These are phyloP conservation scores for Agapornis roseicollis DNA, from an alignment of 2,113 vertebrate genomes.

Conservation along the genomic window DNA sequence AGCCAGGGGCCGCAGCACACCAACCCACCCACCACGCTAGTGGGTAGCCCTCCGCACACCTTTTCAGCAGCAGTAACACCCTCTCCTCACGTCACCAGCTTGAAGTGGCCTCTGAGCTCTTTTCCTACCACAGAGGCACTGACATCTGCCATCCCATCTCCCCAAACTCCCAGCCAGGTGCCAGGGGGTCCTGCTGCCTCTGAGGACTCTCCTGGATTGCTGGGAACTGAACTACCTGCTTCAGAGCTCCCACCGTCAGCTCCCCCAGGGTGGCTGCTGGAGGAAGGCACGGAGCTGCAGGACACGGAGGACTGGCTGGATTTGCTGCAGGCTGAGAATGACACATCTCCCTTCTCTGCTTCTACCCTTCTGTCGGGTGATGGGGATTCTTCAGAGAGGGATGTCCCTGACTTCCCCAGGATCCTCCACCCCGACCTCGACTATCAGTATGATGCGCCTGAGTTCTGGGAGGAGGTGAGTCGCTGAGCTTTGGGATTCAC, in stretches of 20 bases:
- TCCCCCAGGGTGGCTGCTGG: constrained; percentile 37
- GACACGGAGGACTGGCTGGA: constrained; percentile 75
- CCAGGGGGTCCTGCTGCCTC: constrained; percentile 33
- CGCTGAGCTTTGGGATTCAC: not conserved
- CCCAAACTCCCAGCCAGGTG: constrained; percentile 25
- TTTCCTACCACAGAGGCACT: constrained; percentile 49
- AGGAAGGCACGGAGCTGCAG: constrained; percentile 67
- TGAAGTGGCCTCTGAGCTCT: constrained; percentile 46
- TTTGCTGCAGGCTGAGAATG: constrained; percentile 79
- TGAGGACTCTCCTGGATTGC: constrained; percentile 57
- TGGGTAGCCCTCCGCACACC: not conserved
- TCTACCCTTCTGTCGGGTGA: constrained; percentile 91
- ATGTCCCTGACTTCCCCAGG: constrained; percentile 79
- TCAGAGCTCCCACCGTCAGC: constrained; percentile 55
- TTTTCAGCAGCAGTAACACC: constrained; percentile 37
- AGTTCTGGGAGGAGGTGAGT: constrained; percentile 87
- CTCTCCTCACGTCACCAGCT: not conserved
- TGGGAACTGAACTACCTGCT: constrained; percentile 34
- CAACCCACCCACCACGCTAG: not conserved
- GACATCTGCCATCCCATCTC: constrained; percentile 38
- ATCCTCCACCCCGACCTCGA: constrained; percentile 84
- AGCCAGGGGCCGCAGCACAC: constrained; percentile 12
- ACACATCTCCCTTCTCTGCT: constrained; percentile 84
- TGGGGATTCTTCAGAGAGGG: constrained; percentile 84
- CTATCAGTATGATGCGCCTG: constrained; percentile 88